Conservation (phyloP, 2,888 invertebrate species). For the Mythimna impura region DNA sequence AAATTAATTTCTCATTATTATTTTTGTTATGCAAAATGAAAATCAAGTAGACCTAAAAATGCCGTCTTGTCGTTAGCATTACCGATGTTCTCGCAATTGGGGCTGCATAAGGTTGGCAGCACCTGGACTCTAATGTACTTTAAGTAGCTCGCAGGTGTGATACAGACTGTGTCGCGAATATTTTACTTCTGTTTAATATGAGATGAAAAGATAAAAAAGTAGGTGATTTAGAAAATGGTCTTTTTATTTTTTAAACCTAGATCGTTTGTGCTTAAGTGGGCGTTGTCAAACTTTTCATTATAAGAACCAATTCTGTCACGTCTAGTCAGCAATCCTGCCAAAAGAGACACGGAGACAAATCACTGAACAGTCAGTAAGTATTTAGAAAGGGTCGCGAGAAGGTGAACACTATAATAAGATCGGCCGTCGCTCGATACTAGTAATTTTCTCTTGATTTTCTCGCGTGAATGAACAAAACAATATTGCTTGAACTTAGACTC, state of each 20-base stretch:
- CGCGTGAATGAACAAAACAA: slow-evolving; percentile 65
- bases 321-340: not conserved
- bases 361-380: not conserved
- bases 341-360: not conserved
- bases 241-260: no score
- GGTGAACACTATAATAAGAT: slow-evolving; percentile 44
- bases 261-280: not conserved
- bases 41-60: not conserved
- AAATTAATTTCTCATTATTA: not conserved
- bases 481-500: slow-evolving; percentile 66
- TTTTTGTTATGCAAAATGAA: not conserved
- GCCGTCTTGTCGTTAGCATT: not conserved
- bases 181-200: slow-evolving; percentile 4
- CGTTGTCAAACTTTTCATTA: not conserved
- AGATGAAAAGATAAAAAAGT: no score
- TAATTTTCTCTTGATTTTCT: slow-evolving; percentile 59
- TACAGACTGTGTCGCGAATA: slow-evolving; percentile 22
- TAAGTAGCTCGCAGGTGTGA: slow-evolving; percentile 35
- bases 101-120: not conserved
- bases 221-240: no score
- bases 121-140: slow-evolving; percentile 30
- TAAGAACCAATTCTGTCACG: not conserved
- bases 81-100: not conserved
- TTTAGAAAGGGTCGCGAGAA: not conserved
- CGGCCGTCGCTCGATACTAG: slow-evolving; percentile 44